Percentiles rank a stretch among this genome's conserved stretches.
phyloP scores from a whole-genome alignment of 2,797 vertebrate genomes.

The Champsocephalus gunnari region DNA sequence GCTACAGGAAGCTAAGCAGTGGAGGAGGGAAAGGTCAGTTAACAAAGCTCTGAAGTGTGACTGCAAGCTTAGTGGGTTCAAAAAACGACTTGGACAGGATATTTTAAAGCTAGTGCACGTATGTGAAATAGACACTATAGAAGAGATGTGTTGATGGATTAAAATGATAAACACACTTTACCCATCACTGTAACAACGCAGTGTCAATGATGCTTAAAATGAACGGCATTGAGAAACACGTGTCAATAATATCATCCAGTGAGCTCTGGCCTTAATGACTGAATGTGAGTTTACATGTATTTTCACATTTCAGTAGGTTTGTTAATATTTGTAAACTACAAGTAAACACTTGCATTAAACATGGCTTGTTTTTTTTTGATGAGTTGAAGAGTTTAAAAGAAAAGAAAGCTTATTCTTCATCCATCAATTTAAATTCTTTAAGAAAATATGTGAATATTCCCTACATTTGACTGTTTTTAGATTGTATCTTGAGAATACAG shows the following conservation, averaged over 20 bases:
- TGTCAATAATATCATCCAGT: slow-evolving; percentile 45
- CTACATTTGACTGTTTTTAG: slow-evolving; percentile 37
- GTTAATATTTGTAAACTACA: slow-evolving; percentile 77
- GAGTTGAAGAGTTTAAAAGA: slow-evolving; percentile 26
- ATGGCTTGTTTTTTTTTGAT: slow-evolving; percentile 38
- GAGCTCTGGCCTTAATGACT: slow-evolving; percentile 65
- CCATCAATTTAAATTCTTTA: slow-evolving; percentile 15
- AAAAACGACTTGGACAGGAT: slow-evolving; percentile 28
- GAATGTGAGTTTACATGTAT: slow-evolving; percentile 60
- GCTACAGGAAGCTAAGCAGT: slow-evolving; percentile 19
- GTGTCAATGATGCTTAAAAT: slow-evolving; percentile 14
- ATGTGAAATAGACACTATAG: not conserved
- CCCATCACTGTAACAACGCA: slow-evolving; percentile 7
- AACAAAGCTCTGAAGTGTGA: slow-evolving; percentile 45
- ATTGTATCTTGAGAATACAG: slow-evolving; percentile 41
- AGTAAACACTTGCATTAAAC: slow-evolving; percentile 57
- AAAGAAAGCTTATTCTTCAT: slow-evolving; percentile 26
- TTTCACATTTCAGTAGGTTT: slow-evolving; percentile 55
- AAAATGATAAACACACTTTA: slow-evolving; percentile 16
- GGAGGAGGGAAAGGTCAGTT: slow-evolving; percentile 34
- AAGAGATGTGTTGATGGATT: slow-evolving; percentile 12
- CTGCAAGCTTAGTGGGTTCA: slow-evolving; percentile 17
- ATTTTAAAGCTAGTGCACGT: slow-evolving; percentile 11
- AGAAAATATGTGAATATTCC: slow-evolving; percentile 51
- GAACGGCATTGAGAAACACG: slow-evolving; percentile 11